Evolutionary conservation across 2,888 invertebrate genomes (phyloP), one percentile per base, ranked within the genome.

Genomic region (Nineta flava): DNA sequence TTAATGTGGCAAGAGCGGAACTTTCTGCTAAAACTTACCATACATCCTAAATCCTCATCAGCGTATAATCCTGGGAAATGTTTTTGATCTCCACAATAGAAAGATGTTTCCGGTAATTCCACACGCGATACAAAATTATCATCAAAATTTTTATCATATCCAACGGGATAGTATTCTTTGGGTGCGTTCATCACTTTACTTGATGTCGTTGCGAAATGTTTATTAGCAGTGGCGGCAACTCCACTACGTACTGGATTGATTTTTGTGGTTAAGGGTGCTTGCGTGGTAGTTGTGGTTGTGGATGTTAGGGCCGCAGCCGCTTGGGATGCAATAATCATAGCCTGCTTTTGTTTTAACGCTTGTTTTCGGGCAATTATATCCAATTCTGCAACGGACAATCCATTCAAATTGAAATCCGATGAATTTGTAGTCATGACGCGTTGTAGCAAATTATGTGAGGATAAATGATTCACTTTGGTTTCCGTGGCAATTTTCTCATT

Each of bases 31-130:
- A n/a, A 26, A 26, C 75, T 76, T 62, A 90, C 91, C 90, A 91
- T 90, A 66, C 91, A 91, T 16, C 88, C 90, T 35, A 91, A 72
- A 67, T 83, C 84, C 60, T 87, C 86, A 58, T 91, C 91, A 0
- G 86, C 90, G 57, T 91, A 91, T 10, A 91, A 69, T 38, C 91
- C 91, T 0, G 91, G 91, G 62, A 91, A 90, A 66, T 90, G 88
- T 61, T 88, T 88, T 63, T 91, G 91, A 59, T 87, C 84, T 0
- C 87, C 86, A 60, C 91, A 91, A 54, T 83, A 80, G 66, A 91
- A 91, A 52, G 74, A 80, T 0, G 91, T 90, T 38, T 83, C 83
- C 0, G 90, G 90, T 17, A 90, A 68, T 59, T 87, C 87, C 0
- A 88, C 88, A 56, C 85, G 81, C 1, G 88, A 83, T 50, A 81